Conservation (phyloP, 2,797 vertebrate species). For the Pristis pectinata region DNA sequence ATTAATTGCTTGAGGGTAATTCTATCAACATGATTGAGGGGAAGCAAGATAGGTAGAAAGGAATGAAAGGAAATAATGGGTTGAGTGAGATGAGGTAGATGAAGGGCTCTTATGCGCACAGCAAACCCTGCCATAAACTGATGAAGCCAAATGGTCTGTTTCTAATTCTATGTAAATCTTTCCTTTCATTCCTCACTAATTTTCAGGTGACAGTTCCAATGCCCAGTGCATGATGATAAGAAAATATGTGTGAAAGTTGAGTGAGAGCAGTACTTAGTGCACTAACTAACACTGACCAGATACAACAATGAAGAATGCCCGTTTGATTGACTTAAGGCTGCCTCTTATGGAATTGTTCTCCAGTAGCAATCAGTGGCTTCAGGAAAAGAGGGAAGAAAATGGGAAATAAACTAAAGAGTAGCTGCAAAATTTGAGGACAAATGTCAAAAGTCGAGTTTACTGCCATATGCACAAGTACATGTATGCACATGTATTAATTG, state of each 20-base stretch:
- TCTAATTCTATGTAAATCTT: conserved; percentile 44
- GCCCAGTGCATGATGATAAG: not conserved
- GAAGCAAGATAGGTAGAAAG: not conserved
- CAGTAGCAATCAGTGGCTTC: too few relatives aligned
- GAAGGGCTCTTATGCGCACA: not conserved
- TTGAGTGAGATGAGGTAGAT: not conserved
- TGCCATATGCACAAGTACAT: too few relatives aligned
- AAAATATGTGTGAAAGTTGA: not conserved
- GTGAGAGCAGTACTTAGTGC: not conserved
- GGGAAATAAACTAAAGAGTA: too few relatives aligned
- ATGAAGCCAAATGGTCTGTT: not conserved
- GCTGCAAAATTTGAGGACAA: too few relatives aligned
- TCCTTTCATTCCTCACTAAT: not conserved
- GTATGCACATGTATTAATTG: too few relatives aligned
- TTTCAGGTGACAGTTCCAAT: not conserved
- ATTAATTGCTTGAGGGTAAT: not conserved
- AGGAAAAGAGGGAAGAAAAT: too few relatives aligned
- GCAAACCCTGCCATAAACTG: not conserved
- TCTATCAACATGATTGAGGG: not conserved
- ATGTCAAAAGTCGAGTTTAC: too few relatives aligned
- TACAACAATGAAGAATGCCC: not conserved
- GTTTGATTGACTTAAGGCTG: not conserved
- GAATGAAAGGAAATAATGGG: not conserved
- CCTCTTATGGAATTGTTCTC: too few relatives aligned
- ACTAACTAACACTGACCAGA: not conserved